Percentiles rank a stretch among this genome's conserved stretches.
phyloP scores from a whole-genome alignment of 2,888 invertebrate genomes.

The Diplolepis rosae region DNA sequence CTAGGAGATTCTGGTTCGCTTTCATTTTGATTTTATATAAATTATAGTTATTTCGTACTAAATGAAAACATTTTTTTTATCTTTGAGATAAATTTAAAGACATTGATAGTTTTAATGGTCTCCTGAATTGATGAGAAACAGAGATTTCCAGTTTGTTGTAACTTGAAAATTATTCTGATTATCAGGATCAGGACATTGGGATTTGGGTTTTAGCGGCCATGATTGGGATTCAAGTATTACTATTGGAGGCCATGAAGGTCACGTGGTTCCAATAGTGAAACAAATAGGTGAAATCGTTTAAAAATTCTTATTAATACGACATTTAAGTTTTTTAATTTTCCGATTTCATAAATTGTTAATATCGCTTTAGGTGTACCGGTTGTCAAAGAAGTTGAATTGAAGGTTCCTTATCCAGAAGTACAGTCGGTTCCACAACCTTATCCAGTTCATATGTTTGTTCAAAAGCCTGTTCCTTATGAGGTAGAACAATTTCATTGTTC shows the following conservation, averaged over 20 bases:
- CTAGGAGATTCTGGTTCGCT: constrained; percentile 49
- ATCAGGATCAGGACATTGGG: neutral
- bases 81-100: neutral
- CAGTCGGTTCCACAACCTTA: constrained; percentile 76
- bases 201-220: neutral
- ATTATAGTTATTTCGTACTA: neutral
- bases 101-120: neutral
- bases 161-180: neutral
- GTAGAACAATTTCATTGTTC: constrained; percentile 44
- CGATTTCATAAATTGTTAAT: neutral
- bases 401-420: constrained; percentile 75
- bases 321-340: neutral
- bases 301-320: neutral
- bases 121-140: no score
- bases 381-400: constrained; percentile 76
- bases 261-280: constrained; percentile 78
- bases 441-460: constrained; percentile 79
- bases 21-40: neutral
- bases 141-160: no score
- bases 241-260: constrained; percentile 56
- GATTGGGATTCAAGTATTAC: constrained; percentile 43
- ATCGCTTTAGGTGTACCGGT: constrained; percentile 75
- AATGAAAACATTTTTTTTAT: neutral
- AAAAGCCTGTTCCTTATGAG: constrained; percentile 75
- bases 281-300: constrained; percentile 74